Base-by-base conservation (phyloP, 2,113 vertebrate species). In the Cyrtonyx montezumae region DNA sequence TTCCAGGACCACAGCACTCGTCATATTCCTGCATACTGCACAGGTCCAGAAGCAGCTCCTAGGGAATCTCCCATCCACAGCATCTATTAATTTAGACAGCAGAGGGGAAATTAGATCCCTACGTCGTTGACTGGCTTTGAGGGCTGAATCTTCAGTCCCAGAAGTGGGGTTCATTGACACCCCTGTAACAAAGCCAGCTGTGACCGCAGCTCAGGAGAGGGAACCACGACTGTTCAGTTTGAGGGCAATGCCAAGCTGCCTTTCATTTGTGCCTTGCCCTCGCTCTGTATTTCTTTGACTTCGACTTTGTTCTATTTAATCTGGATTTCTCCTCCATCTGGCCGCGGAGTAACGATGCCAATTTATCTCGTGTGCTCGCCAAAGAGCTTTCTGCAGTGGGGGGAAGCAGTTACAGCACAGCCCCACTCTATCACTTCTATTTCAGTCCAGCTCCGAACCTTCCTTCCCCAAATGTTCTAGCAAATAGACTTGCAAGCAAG, bases 31-130 rank as follows among this genome's bases (percentile, higher is more conserved):
- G 59, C 86, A 42, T 3, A 14, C 51, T 43, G 25, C 5, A 80
- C 40, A 40, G 1, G 73, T 96, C 95, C 95, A 96, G 90, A 49
- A 94, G 86, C 78, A 93, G 96, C 94, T 97, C 95, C 94, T 49
- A 83, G 96, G 90, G 96, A 95, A 84, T 84, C 37, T 59, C 96
- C 93, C 84, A 91, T 96, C 91, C 87, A 92, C 91, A 96, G 86
- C 76, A 87, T 69, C 88, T 78, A 93, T 95, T 96, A 84, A 96
- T 95, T 95, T 91, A 87, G 73, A 87, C 94, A 95, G 96, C 82
- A 85, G 84, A 91, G 86, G 81, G 92, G 88, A 95, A 96, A 96
- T 95, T 13, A 88, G 88, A 95, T 94, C 80, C 83, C 95, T 73
- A 1, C 81, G 90, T 36, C 79, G 81, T 56, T 83, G 96, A 94